These are phyloP conservation scores for Agonopterix subpropinquella DNA, from an alignment of 2,888 invertebrate species.

Conservation along the genomic window DNA sequence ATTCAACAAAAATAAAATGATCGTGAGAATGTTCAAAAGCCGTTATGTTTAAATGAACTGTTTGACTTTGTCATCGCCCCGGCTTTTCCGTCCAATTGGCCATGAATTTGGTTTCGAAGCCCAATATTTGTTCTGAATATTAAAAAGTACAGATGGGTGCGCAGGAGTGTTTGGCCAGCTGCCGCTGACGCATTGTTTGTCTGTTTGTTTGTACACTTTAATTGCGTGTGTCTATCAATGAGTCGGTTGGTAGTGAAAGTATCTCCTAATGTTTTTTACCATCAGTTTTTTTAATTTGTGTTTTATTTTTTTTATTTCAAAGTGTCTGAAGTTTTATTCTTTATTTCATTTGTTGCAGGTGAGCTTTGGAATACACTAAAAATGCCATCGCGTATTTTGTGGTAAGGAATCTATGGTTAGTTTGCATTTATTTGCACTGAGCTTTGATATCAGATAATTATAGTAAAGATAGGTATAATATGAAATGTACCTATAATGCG, in stretches of 20 bases:
- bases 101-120: conserved; percentile 36
- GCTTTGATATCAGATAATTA: no score
- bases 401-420: no score
- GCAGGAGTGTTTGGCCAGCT: conserved; percentile 48
- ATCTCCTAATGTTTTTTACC: not conserved
- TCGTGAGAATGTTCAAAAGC: conserved; percentile 23
- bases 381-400: no score
- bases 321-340: no score
- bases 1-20: conserved; percentile 4
- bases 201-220: conserved; percentile 23
- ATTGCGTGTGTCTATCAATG: conserved; percentile 9
- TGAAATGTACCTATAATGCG: no score
- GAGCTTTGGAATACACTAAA: no score
- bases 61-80: conserved; percentile 15
- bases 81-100: conserved; percentile 48
- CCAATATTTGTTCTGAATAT: conserved; percentile 47
- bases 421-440: no score
- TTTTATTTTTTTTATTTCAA: no score
- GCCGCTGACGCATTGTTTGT: conserved; percentile 21
- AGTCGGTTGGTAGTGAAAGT: not conserved
- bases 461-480: no score
- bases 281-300: no score
- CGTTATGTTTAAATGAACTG: conserved; percentile 5
- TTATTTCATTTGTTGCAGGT: no score
- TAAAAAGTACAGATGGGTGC: conserved; percentile 38